Conservation (phyloP, 30 jellyfish, hydroid and myxozoan genomes). For the Catostylus mosaicus region DNA sequence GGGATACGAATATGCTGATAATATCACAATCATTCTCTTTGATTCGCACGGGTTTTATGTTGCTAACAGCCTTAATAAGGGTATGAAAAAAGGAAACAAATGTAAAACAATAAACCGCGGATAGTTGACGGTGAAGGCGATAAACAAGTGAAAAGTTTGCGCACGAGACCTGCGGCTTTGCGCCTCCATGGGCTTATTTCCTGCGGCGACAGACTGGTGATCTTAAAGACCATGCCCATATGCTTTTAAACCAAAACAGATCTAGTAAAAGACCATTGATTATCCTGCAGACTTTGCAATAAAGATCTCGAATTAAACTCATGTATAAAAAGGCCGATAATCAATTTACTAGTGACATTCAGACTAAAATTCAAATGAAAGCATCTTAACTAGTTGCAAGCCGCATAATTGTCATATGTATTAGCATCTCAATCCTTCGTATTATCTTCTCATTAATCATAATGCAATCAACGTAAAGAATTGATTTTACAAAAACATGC, state of each 20-base stretch:
- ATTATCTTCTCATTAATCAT: background rate
- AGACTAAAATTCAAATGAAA: background rate
- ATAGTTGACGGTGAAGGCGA: constrained; percentile 1
- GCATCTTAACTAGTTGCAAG: constrained; percentile 20
- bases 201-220: constrained; percentile 25
- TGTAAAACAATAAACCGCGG: background rate
- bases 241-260: constrained; percentile 55
- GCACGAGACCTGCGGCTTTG: constrained; percentile 36
- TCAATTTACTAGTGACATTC: background rate
- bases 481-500: too few species aligned
- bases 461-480: too few species aligned
- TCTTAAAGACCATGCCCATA: constrained; percentile 20
- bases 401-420: background rate
- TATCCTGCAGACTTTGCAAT: background rate
- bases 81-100: background rate
- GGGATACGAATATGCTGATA: too few species aligned
- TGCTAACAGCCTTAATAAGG: background rate
- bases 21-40: too few species aligned
- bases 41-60: background rate
- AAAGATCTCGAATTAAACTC: background rate
- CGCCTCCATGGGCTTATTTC: constrained; percentile 11
- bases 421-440: background rate
- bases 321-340: constrained; percentile 7
- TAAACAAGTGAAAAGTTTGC: constrained; percentile 15
- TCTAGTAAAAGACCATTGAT: constrained; percentile 18